Conservation (phyloP, 2,797 vertebrate genomes). For the Clarias fuscus region DNA sequence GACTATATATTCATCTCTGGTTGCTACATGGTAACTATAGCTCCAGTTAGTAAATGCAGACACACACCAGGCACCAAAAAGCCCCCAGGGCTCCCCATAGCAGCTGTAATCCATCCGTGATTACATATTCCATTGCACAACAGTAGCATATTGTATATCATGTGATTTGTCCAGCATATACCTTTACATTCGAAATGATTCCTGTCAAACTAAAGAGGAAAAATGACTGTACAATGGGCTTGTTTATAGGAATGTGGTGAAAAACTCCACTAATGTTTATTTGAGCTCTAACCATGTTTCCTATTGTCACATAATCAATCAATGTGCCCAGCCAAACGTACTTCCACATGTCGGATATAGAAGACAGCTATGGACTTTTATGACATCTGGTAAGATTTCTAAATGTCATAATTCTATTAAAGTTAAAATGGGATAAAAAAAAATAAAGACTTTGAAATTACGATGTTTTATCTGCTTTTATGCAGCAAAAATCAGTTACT, state of each 20-base stretch:
- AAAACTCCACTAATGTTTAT: slow-evolving; percentile 46
- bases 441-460: not conserved
- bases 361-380: not conserved
- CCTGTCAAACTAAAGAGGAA: slow-evolving; percentile 49
- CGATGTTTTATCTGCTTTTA: not conserved
- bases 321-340: slow-evolving; percentile 5
- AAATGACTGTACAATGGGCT: slow-evolving; percentile 22
- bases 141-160: slow-evolving; percentile 48
- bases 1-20: not conserved
- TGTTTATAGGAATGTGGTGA: slow-evolving; percentile 27
- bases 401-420: not conserved
- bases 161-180: slow-evolving; percentile 35
- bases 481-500: not conserved
- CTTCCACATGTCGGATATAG: slow-evolving; percentile 5
- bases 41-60: not conserved
- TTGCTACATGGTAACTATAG: not conserved
- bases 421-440: not conserved
- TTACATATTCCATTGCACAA: slow-evolving; percentile 39
- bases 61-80: not conserved
- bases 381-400: slow-evolving; percentile 13
- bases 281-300: slow-evolving; percentile 36
- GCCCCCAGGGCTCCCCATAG: slow-evolving; percentile 13
- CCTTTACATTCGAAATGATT: slow-evolving; percentile 43
- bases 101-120: slow-evolving; percentile 33
- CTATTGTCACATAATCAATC: slow-evolving; percentile 35